Base-by-base conservation (phyloP, 2,113 vertebrate genomes). In the Crotalus helleri region DNA sequence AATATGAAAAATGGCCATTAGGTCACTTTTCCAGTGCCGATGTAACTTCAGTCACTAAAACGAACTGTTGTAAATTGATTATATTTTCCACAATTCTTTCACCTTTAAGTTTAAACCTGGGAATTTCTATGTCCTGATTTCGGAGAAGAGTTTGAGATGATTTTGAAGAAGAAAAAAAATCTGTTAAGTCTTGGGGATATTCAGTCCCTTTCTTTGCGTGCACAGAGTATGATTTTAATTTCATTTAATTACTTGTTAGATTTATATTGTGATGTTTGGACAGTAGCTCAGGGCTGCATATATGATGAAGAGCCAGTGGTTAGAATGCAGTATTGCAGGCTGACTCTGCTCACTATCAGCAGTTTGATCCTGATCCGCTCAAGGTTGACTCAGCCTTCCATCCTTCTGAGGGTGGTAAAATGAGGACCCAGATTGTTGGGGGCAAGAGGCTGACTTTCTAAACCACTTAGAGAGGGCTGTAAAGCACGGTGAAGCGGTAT, bases 171-270 rank as follows among this genome's bases (percentile, higher is more conserved):
- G 39, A n/a, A n/a, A 29, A 5, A 54, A 5, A 54, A 54, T 12
- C 61, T 5, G 12, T n/a, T 51, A 13, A n/a, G 29, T 39, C 15
- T 74, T 39, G n/a, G 5, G 69, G n/a, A 39, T 39, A 33, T 74
- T 39, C 29, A n/a, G 11, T 15, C 29, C 61, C 4, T n/a, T n/a
- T n/a, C 69, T 19, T 74, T 74, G 15, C 0, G 0, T 17, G n/a
- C 15, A 33, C 69, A 8, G 69, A 74, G 13, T 15, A 74, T 74
- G 13, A 19, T 74, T 74, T 74, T 74, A 33, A 3, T 74, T 74
- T 17, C n/a, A 39, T 74, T 33, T 74, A 74, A 33, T 74, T 19
- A 74, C 2, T 39, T 7, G n/a, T 74, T 19, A 74, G 69, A 19
- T 74, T 74, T 33, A 17, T 39, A 74, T 7, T 19, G 69, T 1